A percentile compares a stretch with the other conserved stretches of the same genome.
phyloP scores from a whole-genome alignment of 1,140 invertebrate genomes.

The Drosophila fuyamai region DNA sequence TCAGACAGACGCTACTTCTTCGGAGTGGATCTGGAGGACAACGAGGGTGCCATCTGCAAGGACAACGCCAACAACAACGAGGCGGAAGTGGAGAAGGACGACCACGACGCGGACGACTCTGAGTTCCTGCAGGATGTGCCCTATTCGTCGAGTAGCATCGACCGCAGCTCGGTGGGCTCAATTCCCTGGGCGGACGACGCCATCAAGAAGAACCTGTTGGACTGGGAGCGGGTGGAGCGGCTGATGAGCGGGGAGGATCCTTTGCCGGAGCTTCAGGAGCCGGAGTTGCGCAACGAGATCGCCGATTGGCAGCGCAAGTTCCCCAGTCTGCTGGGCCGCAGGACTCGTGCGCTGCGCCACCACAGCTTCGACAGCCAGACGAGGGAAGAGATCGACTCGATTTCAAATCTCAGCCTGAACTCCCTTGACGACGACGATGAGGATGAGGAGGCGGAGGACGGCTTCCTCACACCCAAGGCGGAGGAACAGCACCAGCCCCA shows the following conservation, averaged over 20 bases:
- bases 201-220: conserved; percentile 80
- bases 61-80: conserved; percentile 42
- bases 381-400: conserved; percentile 58
- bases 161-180: conserved; percentile 79
- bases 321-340: conserved; percentile 53
- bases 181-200: conserved; percentile 84
- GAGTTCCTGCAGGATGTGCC: conserved; percentile 78
- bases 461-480: conserved; percentile 65
- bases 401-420: conserved; percentile 73
- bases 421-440: conserved; percentile 65
- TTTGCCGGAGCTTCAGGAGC: conserved; percentile 60
- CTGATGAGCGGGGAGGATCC: conserved; percentile 72
- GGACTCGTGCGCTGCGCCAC: conserved; percentile 46
- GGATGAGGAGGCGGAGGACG: conserved; percentile 60
- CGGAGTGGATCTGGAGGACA: conserved; percentile 54
- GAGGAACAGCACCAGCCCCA: conserved; percentile 25
- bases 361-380: conserved; percentile 63
- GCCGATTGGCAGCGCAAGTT: conserved; percentile 79
- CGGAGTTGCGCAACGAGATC: conserved; percentile 76
- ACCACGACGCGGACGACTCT: conserved; percentile 56
- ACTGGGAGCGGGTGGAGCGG: conserved; percentile 80
- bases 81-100: conserved; percentile 27
- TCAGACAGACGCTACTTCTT: conserved; percentile 70
- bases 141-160: conserved; percentile 81
- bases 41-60: conserved; percentile 36